Conservation (phyloP, 2,113 vertebrate species). For the Spheniscus mendiculus region DNA sequence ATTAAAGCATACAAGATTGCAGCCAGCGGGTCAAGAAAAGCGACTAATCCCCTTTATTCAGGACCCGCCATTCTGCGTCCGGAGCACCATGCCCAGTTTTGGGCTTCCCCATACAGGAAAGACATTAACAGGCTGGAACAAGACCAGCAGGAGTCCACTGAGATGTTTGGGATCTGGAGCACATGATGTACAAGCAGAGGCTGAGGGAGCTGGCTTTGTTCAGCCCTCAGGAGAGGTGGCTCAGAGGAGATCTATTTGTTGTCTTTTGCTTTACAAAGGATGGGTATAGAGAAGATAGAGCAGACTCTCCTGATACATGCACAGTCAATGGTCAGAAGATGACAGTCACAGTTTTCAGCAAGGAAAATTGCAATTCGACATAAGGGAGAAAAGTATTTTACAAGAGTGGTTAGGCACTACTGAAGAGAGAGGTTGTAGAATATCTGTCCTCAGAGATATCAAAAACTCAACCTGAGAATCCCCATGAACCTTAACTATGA, state of each 20-base stretch:
- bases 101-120: neutral
- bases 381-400: neutral
- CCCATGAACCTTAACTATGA: neutral
- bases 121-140: neutral
- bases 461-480: neutral
- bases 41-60: neutral
- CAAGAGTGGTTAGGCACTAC: neutral
- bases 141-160: neutral
- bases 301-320: neutral
- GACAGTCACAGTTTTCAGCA: neutral
- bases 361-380: neutral
- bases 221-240: neutral
- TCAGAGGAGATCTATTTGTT: neutral
- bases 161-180: neutral
- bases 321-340: neutral
- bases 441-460: neutral
- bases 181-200: neutral
- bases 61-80: neutral
- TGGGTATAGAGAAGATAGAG: neutral
- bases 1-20: neutral
- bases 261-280: neutral
- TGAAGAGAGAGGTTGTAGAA: neutral
- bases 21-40: neutral
- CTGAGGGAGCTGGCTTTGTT: neutral
- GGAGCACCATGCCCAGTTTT: neutral